A percentile compares a stretch with the other conserved stretches of the same genome.
Conservation (phyloP, 2,797 vertebrate genomes). For the Sorex maritimensis region DNA sequence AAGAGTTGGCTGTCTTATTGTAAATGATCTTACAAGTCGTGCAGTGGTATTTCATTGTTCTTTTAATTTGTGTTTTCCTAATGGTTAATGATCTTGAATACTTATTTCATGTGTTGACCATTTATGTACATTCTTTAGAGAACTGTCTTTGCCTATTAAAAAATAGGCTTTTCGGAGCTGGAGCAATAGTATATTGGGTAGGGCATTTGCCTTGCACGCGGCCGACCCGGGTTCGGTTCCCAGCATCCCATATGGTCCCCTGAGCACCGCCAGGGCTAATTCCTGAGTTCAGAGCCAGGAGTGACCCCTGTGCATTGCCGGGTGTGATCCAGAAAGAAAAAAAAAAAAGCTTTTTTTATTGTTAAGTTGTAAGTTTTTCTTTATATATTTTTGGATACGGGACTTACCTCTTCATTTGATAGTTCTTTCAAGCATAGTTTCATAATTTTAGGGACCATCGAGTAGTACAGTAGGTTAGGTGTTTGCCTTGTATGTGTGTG, state of each 20-base stretch:
- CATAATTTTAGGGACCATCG: no score
- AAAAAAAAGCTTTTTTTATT: not conserved
- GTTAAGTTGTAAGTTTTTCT: not conserved
- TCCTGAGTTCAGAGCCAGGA: no score
- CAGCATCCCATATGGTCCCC: no score
- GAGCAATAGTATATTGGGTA: not conserved
- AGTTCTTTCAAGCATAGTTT: no score
- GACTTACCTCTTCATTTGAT: no score
- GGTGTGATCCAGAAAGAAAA: no score
- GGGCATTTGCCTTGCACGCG: not conserved
- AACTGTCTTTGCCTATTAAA: not conserved
- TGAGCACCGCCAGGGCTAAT: no score
- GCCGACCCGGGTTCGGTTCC: no score
- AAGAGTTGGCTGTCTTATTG: slow-evolving; percentile 27
- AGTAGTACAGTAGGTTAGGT: no score
- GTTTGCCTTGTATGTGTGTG: no score
- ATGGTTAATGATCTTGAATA: slow-evolving; percentile 10
- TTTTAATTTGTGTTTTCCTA: slow-evolving; percentile 47
- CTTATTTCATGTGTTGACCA: slow-evolving; percentile 4
- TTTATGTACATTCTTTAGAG: slow-evolving; percentile 10
- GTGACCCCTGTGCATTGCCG: no score
- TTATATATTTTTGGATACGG: slow-evolving; percentile 19
- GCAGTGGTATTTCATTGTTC: slow-evolving; percentile 3
- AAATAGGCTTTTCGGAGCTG: not conserved
- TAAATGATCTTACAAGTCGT: slow-evolving; percentile 8